These are phyloP conservation scores for Venusia cambrica DNA, from an alignment of 2,888 invertebrate genomes.

Conservation along the genomic window DNA sequence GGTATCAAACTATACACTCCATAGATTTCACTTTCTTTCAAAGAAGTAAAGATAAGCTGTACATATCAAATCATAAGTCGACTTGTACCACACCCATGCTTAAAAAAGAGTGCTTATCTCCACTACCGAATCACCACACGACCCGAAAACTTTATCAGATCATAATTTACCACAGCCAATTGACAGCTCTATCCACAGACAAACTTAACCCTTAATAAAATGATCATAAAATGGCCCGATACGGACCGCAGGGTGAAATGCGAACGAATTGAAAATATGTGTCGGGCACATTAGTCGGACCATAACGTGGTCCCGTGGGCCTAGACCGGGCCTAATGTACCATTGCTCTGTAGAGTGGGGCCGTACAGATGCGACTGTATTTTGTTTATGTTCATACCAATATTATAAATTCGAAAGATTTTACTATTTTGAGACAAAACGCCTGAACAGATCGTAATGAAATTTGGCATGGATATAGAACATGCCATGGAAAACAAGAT, in stretches of 20 bases:
- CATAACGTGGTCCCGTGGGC: conserved; percentile 46
- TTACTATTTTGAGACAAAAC: not conserved
- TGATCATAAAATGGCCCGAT: conserved; percentile 34
- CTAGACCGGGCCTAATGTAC: conserved; percentile 43
- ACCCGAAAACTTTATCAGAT: too few relatives aligned
- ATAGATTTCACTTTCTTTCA: too few relatives aligned
- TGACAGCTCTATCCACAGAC: conserved; percentile 17
- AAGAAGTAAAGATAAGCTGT: too few relatives aligned
- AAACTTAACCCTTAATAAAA: conserved; percentile 24
- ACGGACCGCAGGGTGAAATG: conserved; percentile 40
- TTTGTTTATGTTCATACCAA: not conserved
- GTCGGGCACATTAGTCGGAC: conserved; percentile 53
- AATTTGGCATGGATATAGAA: too few relatives aligned
- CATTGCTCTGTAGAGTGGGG: conserved; percentile 35
- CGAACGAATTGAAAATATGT: conserved; percentile 67
- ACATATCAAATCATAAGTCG: too few relatives aligned
- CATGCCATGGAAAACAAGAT: too few relatives aligned
- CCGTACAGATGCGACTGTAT: conserved; percentile 5
- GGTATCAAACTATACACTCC: too few relatives aligned
- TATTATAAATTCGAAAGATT: not conserved
- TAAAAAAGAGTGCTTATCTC: too few relatives aligned
- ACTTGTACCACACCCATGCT: too few relatives aligned
- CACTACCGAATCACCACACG: too few relatives aligned
- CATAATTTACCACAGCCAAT: conserved; percentile 9
- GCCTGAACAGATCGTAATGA: too few relatives aligned